A percentile compares a stretch with the other conserved stretches of the same genome.
Evolutionary conservation across 2,113 vertebrate genomes (phyloP).

Genomic region (Trematomus loennbergii): DNA sequence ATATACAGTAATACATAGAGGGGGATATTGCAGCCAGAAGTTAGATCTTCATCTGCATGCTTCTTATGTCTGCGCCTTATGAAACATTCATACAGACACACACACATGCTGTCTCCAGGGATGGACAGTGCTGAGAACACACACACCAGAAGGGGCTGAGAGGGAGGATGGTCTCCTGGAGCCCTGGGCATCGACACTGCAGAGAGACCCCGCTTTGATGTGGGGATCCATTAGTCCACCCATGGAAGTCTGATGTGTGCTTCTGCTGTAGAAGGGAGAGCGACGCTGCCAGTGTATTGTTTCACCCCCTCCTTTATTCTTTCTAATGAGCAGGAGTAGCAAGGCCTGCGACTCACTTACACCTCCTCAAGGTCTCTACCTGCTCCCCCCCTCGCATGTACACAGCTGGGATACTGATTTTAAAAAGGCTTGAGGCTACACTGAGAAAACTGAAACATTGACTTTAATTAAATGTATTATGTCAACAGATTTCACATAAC

Average conservation of each 20-base stretch:
- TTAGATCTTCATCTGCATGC: slow-evolving; percentile 35
- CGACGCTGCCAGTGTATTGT: slow-evolving; percentile 26
- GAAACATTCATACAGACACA: slow-evolving; percentile 48
- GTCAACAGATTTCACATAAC: no score
- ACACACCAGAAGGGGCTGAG: slow-evolving; percentile 26
- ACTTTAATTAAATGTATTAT: no score
- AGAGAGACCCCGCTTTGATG: slow-evolving; percentile 64
- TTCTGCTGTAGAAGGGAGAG: slow-evolving; percentile 31
- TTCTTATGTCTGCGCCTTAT: slow-evolving; percentile 28
- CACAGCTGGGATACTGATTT: slow-evolving; percentile 46
- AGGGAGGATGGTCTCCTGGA: slow-evolving; percentile 29
- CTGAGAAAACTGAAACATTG: no score
- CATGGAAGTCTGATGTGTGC: slow-evolving; percentile 37
- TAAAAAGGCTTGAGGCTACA: slow-evolving; percentile 10
- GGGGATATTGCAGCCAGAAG: not conserved
- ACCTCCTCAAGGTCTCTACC: slow-evolving; percentile 45
- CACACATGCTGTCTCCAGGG: not conserved
- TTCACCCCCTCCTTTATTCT: slow-evolving; percentile 42
- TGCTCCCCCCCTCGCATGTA: slow-evolving; percentile 21
- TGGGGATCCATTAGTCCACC: slow-evolving; percentile 66
- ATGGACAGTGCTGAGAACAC: not conserved
- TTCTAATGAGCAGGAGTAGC: slow-evolving; percentile 50
- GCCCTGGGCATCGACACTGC: slow-evolving; percentile 35
- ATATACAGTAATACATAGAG: not conserved
- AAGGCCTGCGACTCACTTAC: slow-evolving; percentile 26